Base-by-base conservation (phyloP, 2,113 vertebrate genomes). In the Verasper variegatus region DNA sequence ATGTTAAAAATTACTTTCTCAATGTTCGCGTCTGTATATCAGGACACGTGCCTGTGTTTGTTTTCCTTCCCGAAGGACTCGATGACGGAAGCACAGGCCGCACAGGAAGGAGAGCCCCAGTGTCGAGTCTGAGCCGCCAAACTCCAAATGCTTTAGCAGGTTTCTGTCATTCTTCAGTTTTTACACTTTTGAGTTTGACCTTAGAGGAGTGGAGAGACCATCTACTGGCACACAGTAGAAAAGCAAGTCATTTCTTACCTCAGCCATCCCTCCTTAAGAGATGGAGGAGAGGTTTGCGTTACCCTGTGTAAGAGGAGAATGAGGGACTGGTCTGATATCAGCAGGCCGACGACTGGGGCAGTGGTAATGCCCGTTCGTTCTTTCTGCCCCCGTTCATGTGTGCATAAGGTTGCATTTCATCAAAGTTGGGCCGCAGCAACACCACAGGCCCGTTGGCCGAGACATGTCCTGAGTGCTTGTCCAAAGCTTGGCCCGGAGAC, bases 301-400 rank as follows among this genome's bases (percentile, higher is more conserved):
- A 91, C 86, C 89, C 91, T 91, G 87, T 91, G 73, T 80, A 76
- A 84, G 70, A 89, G 81, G 78, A 82, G 81, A 60, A 75, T 81
- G 82, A 75, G 76, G 64, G 66, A 82, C 54, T 78, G 68, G 82
- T 80, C 87, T 76, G 82, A 88, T 93, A 95, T 98, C 96, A 99
- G 97, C 98, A 99, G 95, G 97, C 96, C 2, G 98, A 99, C 26
- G 97, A 98, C 95, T 99, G 98, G 83, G 98, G 98, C 93, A 99
- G 92, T n/a, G 98, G 97, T 84, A 99, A 89, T 24, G 96, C 94
- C 60, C 97, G 88, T 89, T 99, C 97, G 0, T 98, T 98, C 91
- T 98, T 97, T 81, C 97, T 95, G 1, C 97, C 97, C 40, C 98
- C 97, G 0, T 99, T 99, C 98, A 99, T 98, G 95, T 99, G 98